phyloP scores from a whole-genome alignment of 1,140 invertebrate species.

The Cydia splendana region DNA sequence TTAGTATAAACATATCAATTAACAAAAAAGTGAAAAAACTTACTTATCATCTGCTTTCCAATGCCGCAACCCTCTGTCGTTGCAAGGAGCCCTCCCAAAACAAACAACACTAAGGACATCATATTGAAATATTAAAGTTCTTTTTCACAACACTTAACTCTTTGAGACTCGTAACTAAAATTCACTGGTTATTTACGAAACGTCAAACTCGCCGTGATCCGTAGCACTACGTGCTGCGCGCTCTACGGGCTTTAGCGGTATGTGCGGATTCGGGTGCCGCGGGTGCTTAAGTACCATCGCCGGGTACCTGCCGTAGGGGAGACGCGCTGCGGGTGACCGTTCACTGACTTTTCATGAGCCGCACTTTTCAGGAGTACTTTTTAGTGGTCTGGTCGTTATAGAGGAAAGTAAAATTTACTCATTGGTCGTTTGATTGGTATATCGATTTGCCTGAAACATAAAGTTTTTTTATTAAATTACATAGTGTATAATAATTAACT shows the following conservation, averaged over 20 bases:
- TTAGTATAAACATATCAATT: background rate
- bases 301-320: slow-evolving; percentile 44
- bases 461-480: background rate
- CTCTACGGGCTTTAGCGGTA: slow-evolving; percentile 67
- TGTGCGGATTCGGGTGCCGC: slow-evolving; percentile 50
- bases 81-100: slow-evolving; percentile 65
- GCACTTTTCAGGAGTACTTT: background rate
- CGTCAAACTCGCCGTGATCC: slow-evolving; percentile 72
- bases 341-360: slow-evolving; percentile 3
- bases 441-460: background rate
- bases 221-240: slow-evolving; percentile 71
- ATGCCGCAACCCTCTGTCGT: slow-evolving; percentile 72
- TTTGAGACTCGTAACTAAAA: slow-evolving; percentile 77
- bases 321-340: background rate
- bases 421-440: background rate
- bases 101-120: slow-evolving; percentile 77
- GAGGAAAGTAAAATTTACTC: background rate
- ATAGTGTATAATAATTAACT: background rate
- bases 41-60: slow-evolving; percentile 72
- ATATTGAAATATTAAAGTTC: slow-evolving; percentile 58
- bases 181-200: slow-evolving; percentile 77
- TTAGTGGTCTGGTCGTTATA: background rate
- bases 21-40: slow-evolving; percentile 43
- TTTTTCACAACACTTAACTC: slow-evolving; percentile 73
- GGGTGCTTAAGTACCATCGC: slow-evolving; percentile 61